phyloP scores from a whole-genome alignment of 2,797 vertebrate species.

The Balearica regulorum region DNA sequence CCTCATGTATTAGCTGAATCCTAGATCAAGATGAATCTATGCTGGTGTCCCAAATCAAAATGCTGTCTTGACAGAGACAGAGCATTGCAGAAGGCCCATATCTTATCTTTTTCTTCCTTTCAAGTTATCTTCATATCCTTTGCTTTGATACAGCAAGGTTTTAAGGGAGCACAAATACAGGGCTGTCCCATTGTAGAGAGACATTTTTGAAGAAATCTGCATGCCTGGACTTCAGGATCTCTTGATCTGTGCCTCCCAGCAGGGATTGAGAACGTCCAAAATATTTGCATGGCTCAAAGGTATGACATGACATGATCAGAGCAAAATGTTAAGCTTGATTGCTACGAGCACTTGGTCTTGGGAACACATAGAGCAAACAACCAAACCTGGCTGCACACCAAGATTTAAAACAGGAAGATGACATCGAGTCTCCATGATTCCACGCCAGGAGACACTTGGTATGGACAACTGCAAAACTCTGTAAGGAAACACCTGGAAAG shows the following conservation, averaged over 20 bases:
- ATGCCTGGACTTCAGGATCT: neutral
- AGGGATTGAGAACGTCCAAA: neutral
- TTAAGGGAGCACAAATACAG: neutral
- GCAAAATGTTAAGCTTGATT: constrained; percentile 49
- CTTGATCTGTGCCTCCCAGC: constrained; percentile 3
- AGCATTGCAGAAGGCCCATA: neutral
- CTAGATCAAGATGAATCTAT: neutral
- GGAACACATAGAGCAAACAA: constrained; percentile 17
- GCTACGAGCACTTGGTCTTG: constrained; percentile 20
- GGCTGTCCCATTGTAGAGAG: neutral
- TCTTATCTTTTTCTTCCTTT: neutral
- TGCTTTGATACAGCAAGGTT: neutral
- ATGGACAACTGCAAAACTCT: constrained; percentile 21
- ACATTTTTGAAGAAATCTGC: neutral
- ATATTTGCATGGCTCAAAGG: neutral
- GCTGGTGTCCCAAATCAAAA: neutral
- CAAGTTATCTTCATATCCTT: neutral
- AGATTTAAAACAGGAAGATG: constrained; percentile 54
- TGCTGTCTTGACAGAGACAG: neutral
- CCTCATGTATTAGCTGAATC: neutral
- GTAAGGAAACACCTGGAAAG: neutral
- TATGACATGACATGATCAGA: neutral
- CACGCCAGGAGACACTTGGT: neutral
- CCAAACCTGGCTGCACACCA: constrained; percentile 49
- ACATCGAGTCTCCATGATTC: constrained; percentile 24